Evolutionary conservation across 2,113 vertebrate genomes (phyloP).

Genomic region (Phylloscopus trochilus): DNA sequence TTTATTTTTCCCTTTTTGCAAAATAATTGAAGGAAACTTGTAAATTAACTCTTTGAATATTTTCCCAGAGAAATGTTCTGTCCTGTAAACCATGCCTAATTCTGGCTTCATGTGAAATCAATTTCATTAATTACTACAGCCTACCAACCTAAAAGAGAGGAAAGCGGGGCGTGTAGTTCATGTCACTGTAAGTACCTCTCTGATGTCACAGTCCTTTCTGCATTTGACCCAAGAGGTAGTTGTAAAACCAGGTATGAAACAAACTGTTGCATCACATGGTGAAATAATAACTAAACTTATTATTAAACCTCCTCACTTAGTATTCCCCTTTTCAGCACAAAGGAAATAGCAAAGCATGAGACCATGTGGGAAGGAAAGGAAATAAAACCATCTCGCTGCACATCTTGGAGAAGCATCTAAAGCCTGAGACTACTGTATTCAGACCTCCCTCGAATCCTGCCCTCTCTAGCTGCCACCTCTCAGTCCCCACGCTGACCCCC

Average conservation of each 20-base stretch:
- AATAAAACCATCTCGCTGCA: not conserved
- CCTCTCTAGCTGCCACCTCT: slow-evolving; percentile 62
- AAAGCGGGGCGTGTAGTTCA: not conserved
- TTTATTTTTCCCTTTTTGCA: not conserved
- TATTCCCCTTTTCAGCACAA: not conserved
- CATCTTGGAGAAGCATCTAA: not conserved
- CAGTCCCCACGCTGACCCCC: slow-evolving; percentile 69
- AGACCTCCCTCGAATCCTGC: slow-evolving; percentile 68
- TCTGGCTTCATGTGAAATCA: not conserved
- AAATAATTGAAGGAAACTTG: not conserved
- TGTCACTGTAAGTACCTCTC: not conserved
- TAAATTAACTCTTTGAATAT: not conserved
- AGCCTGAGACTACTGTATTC: not conserved
- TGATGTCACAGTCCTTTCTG: not conserved
- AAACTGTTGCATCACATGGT: not conserved
- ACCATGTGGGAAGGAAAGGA: not conserved
- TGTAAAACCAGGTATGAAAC: not conserved
- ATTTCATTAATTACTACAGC: not conserved
- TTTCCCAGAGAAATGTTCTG: not conserved
- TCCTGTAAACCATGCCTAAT: not conserved
- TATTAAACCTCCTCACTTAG: not conserved
- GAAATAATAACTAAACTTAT: not conserved
- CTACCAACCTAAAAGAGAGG: not conserved
- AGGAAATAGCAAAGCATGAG: not conserved
- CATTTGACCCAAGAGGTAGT: not conserved